Percentiles rank a stretch among this genome's conserved stretches.
These are phyloP conservation scores for Allygus modestus DNA, from an alignment of 2,888 invertebrate genomes.

Conservation along the genomic window DNA sequence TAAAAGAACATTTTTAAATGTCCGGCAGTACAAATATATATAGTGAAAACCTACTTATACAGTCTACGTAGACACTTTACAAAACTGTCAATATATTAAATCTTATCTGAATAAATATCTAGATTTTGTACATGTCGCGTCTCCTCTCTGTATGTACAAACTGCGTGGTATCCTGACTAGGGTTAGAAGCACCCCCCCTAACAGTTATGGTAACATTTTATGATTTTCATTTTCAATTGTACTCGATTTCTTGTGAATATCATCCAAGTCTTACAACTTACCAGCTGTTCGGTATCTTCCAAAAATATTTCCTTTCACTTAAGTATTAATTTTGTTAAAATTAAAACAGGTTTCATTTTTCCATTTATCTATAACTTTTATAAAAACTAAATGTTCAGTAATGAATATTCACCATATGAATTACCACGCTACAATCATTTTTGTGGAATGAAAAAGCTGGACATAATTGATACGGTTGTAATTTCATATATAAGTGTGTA, in stretches of 20 bases:
- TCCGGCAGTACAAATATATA: conserved; percentile 57
- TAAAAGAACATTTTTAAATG: conserved; percentile 32
- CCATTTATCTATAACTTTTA: too few relatives aligned
- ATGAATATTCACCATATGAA: too few relatives aligned
- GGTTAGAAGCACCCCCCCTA: conserved; percentile 47
- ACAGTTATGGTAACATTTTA: conserved; percentile 61
- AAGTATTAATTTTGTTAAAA: background rate
- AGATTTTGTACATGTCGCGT: conserved; percentile 42
- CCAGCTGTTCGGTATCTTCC: conserved; percentile 25
- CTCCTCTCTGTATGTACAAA: conserved; percentile 28
- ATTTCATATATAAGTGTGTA: too few relatives aligned
- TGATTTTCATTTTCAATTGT: conserved; percentile 59
- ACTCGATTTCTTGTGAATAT: conserved; percentile 29
- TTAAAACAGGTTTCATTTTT: too few relatives aligned
- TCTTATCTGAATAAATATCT: conserved; percentile 62
- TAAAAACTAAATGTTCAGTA: too few relatives aligned
- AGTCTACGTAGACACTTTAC: conserved; percentile 48
- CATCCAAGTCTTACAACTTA: background rate
- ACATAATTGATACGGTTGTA: too few relatives aligned
- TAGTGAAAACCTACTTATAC: conserved; percentile 51
- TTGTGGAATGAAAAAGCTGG: too few relatives aligned
- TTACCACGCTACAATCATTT: too few relatives aligned
- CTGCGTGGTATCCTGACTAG: conserved; percentile 55
- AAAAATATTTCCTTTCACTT: conserved; percentile 1
- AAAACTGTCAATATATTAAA: conserved; percentile 60